Base-by-base conservation (phyloP, 2,888 invertebrate genomes). In the Amiota minor region DNA sequence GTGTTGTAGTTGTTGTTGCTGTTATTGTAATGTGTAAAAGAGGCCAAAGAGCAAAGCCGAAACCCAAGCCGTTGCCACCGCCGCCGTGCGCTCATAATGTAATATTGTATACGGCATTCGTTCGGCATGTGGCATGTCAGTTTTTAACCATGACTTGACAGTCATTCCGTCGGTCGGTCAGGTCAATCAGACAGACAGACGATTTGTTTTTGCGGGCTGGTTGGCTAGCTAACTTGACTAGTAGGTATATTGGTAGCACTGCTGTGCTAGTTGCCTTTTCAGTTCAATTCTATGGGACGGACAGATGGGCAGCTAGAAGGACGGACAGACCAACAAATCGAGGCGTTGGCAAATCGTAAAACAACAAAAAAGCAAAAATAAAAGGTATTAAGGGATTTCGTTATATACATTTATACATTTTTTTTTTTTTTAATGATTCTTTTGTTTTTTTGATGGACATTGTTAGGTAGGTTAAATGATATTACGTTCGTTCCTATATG, bases 301-400 rank as follows among this genome's bases (percentile, higher is more conserved):
- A 23, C 23, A 23, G 23, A 23, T 23, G 23, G 23, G 3, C 23
- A 23, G 23, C 1, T 23, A 23, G 23, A 3, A 1, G 23, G 35
- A 35, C 35, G 23, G 59, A 18, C 18, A 59, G 23, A 59, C n/a
- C 83, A 82, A 82, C 84, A 82, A 9, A 23, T 62, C 23, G 62
- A n/a, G n/a, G 53, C 67, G 53, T 68, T 68, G 67, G 67, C 67
- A 68, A 68, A 68, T 68, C 53, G 67, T 16, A 50, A 18, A 62
- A 62, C 62, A 35, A 62, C 23, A 62, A 62, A 6, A 53, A 53
- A 53, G 10, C 11, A 53, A 53, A 53, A 53, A 53, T 4, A 62
- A 65, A 67, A 49, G 35, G 67, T 23, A 68, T 68, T 68, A 68
- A 68, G 23, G 67, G 67, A 68, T 68, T 53, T 35, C 35, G 2